A percentile compares a stretch with the other conserved stretches of the same genome.
phyloP scores from a whole-genome alignment of 2,113 vertebrate species.

The Rana temporaria region DNA sequence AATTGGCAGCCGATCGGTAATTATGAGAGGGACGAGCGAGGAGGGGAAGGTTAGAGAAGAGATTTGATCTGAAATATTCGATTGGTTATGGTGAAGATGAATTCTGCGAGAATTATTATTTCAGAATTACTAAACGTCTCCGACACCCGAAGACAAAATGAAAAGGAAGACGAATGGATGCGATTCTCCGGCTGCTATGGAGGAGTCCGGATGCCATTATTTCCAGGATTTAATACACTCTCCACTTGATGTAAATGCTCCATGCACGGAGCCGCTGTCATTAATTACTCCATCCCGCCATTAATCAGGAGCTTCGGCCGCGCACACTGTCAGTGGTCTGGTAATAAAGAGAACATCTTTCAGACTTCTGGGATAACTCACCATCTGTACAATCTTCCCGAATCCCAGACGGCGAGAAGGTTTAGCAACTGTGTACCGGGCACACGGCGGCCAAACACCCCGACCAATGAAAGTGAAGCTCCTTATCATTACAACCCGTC shows the following conservation, averaged over 20 bases:
- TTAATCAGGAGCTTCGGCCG: slow-evolving; percentile 50
- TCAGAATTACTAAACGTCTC: slow-evolving; percentile 26
- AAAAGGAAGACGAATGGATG: slow-evolving; percentile 53
- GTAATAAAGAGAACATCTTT: slow-evolving; percentile 42
- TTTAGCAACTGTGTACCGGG: too few species aligned
- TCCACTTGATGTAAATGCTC: slow-evolving; percentile 50
- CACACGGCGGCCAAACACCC: too few species aligned
- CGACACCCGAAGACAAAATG: slow-evolving; percentile 39
- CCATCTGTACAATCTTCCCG: background rate
- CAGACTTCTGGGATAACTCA: background rate
- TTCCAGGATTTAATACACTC: slow-evolving; percentile 53
- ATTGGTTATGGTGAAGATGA: slow-evolving; percentile 54
- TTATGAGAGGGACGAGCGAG: slow-evolving; percentile 23
- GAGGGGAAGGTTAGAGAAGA: slow-evolving; percentile 24
- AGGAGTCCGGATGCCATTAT: slow-evolving; percentile 43
- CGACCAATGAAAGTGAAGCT: too few species aligned
- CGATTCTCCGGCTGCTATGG: slow-evolving; percentile 48
- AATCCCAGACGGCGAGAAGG: background rate
- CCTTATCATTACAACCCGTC: too few species aligned
- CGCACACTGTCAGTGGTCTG: slow-evolving; percentile 34
- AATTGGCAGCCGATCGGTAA: slow-evolving; percentile 48
- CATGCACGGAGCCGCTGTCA: slow-evolving; percentile 43
- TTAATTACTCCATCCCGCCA: slow-evolving; percentile 50
- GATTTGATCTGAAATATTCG: slow-evolving; percentile 47
- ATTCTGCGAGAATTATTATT: slow-evolving; percentile 48